These are phyloP conservation scores for Piprites chloris DNA, from an alignment of 2,113 vertebrate species.

Conservation along the genomic window DNA sequence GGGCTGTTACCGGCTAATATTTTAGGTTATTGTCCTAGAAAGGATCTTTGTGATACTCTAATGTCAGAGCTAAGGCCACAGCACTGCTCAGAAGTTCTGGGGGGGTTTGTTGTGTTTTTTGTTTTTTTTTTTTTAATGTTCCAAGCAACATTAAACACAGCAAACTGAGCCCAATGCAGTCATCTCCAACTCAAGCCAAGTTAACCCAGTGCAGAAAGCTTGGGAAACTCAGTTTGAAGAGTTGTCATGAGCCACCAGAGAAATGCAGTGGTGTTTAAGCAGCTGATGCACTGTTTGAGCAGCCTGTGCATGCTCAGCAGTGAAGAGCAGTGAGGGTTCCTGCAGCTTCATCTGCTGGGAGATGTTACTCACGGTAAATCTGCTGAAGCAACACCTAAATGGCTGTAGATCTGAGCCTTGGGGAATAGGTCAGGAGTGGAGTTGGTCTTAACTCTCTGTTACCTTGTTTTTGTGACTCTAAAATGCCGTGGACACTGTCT, in stretches of 20 bases:
- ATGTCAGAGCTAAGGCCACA: background rate
- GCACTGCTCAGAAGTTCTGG: background rate
- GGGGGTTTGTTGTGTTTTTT: background rate
- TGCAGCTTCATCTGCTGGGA: background rate
- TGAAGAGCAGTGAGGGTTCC: background rate
- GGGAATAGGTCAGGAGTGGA: background rate
- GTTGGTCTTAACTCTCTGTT: background rate
- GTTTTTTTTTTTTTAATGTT: background rate
- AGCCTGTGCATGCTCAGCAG: background rate
- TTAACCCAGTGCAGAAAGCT: background rate
- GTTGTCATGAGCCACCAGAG: background rate
- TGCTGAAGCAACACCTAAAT: background rate
- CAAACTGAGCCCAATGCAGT: background rate
- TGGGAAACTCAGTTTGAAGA: background rate
- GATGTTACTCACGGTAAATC: background rate
- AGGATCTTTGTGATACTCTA: background rate
- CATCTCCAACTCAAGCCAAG: background rate
- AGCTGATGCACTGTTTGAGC: background rate
- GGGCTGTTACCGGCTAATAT: background rate
- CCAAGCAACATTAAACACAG: background rate
- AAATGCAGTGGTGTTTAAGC: background rate
- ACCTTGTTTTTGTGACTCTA: background rate
- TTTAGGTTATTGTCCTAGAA: background rate
- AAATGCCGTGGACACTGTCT: background rate
- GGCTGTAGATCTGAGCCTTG: background rate